These are phyloP conservation scores for Amorpha juglandis DNA, from an alignment of 2,888 invertebrate species.

Conservation along the genomic window DNA sequence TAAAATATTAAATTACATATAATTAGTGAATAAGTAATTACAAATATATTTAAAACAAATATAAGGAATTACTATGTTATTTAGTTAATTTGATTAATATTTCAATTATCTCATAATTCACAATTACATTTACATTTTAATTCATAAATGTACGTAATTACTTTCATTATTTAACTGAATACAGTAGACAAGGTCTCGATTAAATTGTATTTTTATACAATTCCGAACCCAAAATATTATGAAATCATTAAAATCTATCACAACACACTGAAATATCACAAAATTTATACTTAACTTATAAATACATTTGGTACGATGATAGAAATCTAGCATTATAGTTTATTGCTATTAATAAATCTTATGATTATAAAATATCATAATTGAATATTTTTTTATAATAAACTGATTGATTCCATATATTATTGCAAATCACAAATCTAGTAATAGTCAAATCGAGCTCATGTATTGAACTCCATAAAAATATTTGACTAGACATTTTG, in stretches of 20 bases:
- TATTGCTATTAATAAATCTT: slow-evolving; percentile 16
- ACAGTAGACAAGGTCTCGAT: slow-evolving; percentile 15
- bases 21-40: slow-evolving; percentile 1
- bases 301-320: slow-evolving; percentile 32
- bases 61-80: slow-evolving; percentile 8
- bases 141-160: slow-evolving; percentile 16
- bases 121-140: slow-evolving; percentile 16
- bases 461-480: slow-evolving; percentile 1
- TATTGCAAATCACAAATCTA: not conserved
- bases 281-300: slow-evolving; percentile 46
- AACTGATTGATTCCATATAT: not conserved
- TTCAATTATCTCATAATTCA: not conserved
- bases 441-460: not conserved
- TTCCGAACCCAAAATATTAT: slow-evolving; percentile 25
- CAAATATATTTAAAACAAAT: slow-evolving; percentile 14
- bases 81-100: slow-evolving; percentile 4
- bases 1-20: not conserved
- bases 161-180: slow-evolving; percentile 1
- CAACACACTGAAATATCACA: slow-evolving; percentile 74
- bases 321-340: slow-evolving; percentile 10
- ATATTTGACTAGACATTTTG: slow-evolving; percentile 54
- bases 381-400: slow-evolving; percentile 10
- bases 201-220: slow-evolving; percentile 30
- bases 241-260: slow-evolving; percentile 53
- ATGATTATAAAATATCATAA: slow-evolving; percentile 1